Evolutionary conservation across 1,140 invertebrate species (phyloP).

Genomic region (Colletes gigas): DNA sequence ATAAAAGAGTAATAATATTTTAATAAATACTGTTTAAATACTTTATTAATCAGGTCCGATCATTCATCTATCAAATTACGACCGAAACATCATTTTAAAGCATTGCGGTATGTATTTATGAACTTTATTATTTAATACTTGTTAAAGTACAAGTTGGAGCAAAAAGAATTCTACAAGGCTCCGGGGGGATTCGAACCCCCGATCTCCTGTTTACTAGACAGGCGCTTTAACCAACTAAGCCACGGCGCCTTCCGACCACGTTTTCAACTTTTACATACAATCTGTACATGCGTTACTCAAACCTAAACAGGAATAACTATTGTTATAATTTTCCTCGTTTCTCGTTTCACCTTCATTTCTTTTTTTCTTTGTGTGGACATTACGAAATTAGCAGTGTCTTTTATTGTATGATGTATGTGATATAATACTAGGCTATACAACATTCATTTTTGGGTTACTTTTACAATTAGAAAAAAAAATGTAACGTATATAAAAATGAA

Average conservation of each 20-base stretch:
- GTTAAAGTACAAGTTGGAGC: neutral
- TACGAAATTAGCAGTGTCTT: too few species aligned
- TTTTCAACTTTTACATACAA: neutral
- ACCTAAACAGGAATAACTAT: neutral
- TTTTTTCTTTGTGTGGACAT: too few species aligned
- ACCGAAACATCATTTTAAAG: neutral
- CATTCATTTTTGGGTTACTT: too few species aligned
- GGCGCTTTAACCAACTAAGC: conserved; percentile 84
- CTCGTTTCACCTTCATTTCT: neutral
- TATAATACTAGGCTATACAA: too few species aligned
- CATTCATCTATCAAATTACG: neutral
- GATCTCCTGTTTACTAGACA: conserved; percentile 81
- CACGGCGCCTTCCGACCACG: conserved; percentile 78
- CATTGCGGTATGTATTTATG: neutral
- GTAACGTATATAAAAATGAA: too few species aligned
- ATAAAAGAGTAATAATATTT: neutral
- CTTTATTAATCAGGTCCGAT: neutral
- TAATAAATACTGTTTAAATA: conserved; percentile 1
- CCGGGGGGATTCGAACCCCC: conserved; percentile 62
- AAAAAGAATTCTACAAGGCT: conserved; percentile 21
- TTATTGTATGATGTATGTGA: too few species aligned
- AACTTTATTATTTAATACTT: neutral
- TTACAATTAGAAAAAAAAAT: too few species aligned
- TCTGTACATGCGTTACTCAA: neutral
- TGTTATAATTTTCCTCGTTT: neutral